Percentiles rank a stretch among this genome's conserved stretches.
phyloP scores from a whole-genome alignment of 2,797 vertebrate species.

The Picus viridis region DNA sequence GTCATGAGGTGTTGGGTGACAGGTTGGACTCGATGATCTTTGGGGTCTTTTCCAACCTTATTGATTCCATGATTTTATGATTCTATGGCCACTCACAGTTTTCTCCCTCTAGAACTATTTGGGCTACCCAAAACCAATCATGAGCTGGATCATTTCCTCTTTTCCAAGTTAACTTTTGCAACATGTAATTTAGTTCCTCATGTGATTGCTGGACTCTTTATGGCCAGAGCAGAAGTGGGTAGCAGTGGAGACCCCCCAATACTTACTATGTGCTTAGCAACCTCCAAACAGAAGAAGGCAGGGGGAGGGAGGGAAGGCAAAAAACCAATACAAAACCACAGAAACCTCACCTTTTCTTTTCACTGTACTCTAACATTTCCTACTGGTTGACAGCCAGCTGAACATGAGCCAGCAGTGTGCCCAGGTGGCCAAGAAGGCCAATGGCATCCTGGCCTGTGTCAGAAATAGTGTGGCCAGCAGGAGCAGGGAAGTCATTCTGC shows the following conservation, averaged over 20 bases:
- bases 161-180: neutral
- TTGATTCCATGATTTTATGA: too few relatives aligned
- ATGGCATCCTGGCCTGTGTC: too few relatives aligned
- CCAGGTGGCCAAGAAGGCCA: too few relatives aligned
- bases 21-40: too few relatives aligned
- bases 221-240: neutral
- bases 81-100: neutral
- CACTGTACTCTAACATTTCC: neutral
- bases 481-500: too few relatives aligned
- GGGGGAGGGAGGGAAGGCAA: neutral
- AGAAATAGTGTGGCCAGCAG: too few relatives aligned
- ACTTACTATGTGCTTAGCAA: neutral
- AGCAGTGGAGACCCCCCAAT: neutral
- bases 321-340: too few relatives aligned
- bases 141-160: neutral
- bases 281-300: neutral
- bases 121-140: neutral
- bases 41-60: too few relatives aligned
- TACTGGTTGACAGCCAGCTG: too few relatives aligned
- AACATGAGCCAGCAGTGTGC: too few relatives aligned
- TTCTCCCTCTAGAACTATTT: neutral
- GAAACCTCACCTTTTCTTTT: neutral
- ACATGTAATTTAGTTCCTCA: neutral
- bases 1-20: too few relatives aligned
- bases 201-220: neutral